A percentile compares a stretch with the other conserved stretches of the same genome.
Conservation (phyloP, 2,888 invertebrate genomes). For the Andrena haemorrhoa region DNA sequence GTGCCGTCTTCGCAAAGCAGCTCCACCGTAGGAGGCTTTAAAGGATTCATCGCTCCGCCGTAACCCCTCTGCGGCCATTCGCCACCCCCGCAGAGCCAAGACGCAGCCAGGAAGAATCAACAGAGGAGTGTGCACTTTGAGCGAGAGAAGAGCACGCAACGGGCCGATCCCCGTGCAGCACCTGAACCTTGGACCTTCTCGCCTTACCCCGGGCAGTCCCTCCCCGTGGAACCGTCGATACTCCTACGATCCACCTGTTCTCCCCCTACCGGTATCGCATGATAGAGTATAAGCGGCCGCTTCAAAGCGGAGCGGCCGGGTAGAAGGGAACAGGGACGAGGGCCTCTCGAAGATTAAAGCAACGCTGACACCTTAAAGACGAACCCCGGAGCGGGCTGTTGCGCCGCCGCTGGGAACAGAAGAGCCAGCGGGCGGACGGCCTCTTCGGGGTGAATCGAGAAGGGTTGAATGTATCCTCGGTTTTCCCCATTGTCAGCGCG, state of each 20-base stretch:
- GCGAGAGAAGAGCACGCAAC: slow-evolving; percentile 42
- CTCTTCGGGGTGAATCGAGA: slow-evolving; percentile 21
- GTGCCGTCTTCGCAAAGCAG: slow-evolving; percentile 23
- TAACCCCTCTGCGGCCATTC: neutral
- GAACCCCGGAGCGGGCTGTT: slow-evolving; percentile 29
- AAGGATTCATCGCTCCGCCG: slow-evolving; percentile 15
- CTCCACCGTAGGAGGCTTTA: neutral
- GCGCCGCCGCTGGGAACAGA: slow-evolving; percentile 29
- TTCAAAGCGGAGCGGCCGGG: slow-evolving; percentile 45
- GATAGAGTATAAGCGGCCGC: slow-evolving; percentile 72
- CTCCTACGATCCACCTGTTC: slow-evolving; percentile 80
- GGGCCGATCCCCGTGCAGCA: slow-evolving; percentile 36
- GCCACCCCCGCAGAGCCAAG: neutral
- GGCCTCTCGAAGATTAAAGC: slow-evolving; percentile 57
- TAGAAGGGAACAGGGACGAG: slow-evolving; percentile 42
- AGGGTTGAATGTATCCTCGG: slow-evolving; percentile 29
- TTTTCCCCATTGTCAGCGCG: neutral
- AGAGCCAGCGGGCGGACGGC: slow-evolving; percentile 27
- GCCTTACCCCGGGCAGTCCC: slow-evolving; percentile 60
- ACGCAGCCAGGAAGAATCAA: slow-evolving; percentile 26
- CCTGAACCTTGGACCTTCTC: slow-evolving; percentile 65
- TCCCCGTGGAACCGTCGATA: slow-evolving; percentile 65
- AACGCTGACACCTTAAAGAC: slow-evolving; percentile 63
- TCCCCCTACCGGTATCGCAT: slow-evolving; percentile 62
- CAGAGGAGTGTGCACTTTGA: neutral